These are phyloP conservation scores for Agrotis puta DNA, from an alignment of 2,888 invertebrate genomes.

Conservation along the genomic window DNA sequence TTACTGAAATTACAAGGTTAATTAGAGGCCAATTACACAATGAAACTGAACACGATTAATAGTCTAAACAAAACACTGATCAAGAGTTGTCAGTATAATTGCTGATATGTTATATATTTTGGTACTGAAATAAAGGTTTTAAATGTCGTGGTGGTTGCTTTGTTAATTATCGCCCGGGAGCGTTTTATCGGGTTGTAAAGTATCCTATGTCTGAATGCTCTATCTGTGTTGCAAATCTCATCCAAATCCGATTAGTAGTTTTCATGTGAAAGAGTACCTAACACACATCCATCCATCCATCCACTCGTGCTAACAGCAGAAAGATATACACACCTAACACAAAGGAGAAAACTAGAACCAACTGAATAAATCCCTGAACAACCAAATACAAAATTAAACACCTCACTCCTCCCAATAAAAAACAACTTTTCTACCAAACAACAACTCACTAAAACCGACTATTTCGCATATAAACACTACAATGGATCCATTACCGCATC, in stretches of 20 bases:
- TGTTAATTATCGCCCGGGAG: too few relatives aligned
- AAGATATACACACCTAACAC: too few relatives aligned
- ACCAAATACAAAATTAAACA: neutral
- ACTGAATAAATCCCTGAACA: constrained; percentile 9
- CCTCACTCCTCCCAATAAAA: constrained; percentile 16
- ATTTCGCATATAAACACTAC: constrained; percentile 53
- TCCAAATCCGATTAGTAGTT: too few relatives aligned
- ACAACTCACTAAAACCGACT: constrained; percentile 23
- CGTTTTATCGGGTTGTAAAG: too few relatives aligned
- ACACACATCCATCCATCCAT: too few relatives aligned
- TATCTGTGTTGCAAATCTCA: too few relatives aligned
- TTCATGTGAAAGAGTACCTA: too few relatives aligned
- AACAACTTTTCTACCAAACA: constrained; percentile 37
- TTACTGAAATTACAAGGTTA: neutral
- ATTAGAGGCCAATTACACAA: neutral
- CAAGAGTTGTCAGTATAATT: neutral
- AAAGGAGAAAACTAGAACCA: neutral
- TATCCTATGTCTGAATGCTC: too few relatives aligned
- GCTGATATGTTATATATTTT: neutral
- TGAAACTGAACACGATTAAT: neutral
- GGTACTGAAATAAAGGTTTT: neutral
- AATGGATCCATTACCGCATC: constrained; percentile 67
- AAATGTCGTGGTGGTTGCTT: too few relatives aligned
- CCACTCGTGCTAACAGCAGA: too few relatives aligned
- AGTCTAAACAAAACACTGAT: neutral